These are phyloP conservation scores for Heterohyrax brucei DNA, from an alignment of 2,797 vertebrate genomes.

Conservation along the genomic window DNA sequence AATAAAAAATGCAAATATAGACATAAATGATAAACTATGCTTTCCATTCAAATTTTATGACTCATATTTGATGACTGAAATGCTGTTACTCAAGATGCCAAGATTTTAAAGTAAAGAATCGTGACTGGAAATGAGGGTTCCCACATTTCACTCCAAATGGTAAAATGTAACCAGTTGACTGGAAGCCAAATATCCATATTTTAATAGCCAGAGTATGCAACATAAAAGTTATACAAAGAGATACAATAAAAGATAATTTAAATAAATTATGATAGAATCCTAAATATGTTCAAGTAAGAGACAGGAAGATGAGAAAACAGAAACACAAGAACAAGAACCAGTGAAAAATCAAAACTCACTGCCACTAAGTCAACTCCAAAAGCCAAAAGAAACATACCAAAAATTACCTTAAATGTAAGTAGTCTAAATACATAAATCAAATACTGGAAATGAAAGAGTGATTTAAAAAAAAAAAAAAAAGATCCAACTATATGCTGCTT, in stretches of 20 bases:
- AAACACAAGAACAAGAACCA: not conserved
- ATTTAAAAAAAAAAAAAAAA: not conserved
- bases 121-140: not conserved
- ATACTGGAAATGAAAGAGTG: not conserved
- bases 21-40: not conserved
- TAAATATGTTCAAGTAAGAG: not conserved
- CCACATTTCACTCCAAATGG: not conserved
- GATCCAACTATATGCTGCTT: not conserved
- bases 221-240: not conserved
- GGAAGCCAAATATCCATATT: not conserved
- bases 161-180: not conserved
- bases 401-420: conserved; percentile 12
- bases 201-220: not conserved
- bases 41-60: not conserved
- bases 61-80: not conserved
- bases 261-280: not conserved
- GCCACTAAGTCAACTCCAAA: not conserved
- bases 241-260: not conserved
- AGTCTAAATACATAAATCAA: not conserved
- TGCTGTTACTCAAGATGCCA: not conserved
- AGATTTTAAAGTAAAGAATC: not conserved
- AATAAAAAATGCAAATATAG: not conserved
- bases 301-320: not conserved
- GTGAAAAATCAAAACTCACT: not conserved
- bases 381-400: not conserved